Evolutionary conservation across 2,113 vertebrate species (phyloP), one percentile per base, ranked within the genome.

Genomic region (Pristiophorus japonicus): DNA sequence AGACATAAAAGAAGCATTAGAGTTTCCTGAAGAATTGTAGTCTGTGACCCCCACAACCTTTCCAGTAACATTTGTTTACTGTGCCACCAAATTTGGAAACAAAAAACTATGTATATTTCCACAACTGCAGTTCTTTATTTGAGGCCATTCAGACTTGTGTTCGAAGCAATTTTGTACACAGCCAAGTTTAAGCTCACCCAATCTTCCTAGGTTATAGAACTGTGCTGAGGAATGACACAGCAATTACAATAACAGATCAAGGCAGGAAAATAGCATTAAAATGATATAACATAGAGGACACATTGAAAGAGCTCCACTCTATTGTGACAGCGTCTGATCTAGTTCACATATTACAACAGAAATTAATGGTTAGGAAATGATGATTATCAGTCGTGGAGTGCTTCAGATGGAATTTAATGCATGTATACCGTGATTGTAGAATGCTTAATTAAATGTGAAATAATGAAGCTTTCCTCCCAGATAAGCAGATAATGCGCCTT

Each of bases 371-470:
- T 94, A 51, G 38, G 93, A 94, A 94, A 94, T 70, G 34, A 65
- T 94, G 93, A 94, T 70, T 94, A 94, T 70, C 42, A 24, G 12
- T 30, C 22, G 11, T 8, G 47, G 24, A 70, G 65, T 51, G 47
- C 24, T 59, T 90, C 55, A 90, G 34, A 90, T 8, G 27, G 66
- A 94, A 94, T 47, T 94, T 73, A 94, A 66, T 94, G 66, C 65
- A 73, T 30, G 45, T 70, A 73, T 30, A 94, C 65, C 10, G 45
- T 34, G 66, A 94, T 94, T 94, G 42, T 34, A 70, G 66, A 70
- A 94, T 94, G 93, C 30, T 73, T 94, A 94, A 94, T 94, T 94
- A 94, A 94, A 94, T 94, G 65, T 73, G 93, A 94, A 94, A 70
- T 67, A 94, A 94, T 70, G 66, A 70, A 47, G 66, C 66, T 94